These are phyloP conservation scores for Xenopus tropicalis DNA, from an alignment of 2,113 vertebrate genomes.

Conservation along the genomic window DNA sequence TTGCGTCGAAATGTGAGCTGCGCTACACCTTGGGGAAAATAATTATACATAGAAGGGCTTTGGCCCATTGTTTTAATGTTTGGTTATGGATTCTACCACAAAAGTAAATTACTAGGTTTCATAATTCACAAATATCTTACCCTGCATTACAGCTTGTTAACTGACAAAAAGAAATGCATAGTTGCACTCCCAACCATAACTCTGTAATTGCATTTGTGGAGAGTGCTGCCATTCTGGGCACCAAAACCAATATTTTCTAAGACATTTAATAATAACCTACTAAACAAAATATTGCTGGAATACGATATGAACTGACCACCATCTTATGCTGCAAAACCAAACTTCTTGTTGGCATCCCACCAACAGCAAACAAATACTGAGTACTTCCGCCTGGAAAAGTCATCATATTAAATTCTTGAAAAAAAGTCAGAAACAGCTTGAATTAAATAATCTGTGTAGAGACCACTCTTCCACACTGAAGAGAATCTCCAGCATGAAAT, in stretches of 20 bases:
- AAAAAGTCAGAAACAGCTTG: constrained; percentile 4
- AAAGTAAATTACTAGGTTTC: not conserved
- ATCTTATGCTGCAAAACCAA: constrained; percentile 15
- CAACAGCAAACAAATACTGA: constrained; percentile 30
- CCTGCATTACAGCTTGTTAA: constrained; percentile 16
- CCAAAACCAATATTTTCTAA: constrained; percentile 16
- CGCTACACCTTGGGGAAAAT: no score
- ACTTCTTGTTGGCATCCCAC: constrained; percentile 32
- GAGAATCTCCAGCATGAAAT: no score
- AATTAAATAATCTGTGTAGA: no score
- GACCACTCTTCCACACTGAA: no score
- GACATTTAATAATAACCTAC: constrained; percentile 5
- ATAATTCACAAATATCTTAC: constrained; percentile 21
- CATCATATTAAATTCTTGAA: constrained; percentile 42
- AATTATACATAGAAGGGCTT: no score
- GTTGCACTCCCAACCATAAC: constrained; percentile 15
- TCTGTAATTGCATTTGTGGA: constrained; percentile 3
- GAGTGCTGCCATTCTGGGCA: constrained; percentile 7
- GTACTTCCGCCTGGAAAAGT: constrained; percentile 32
- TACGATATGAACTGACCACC: constrained; percentile 11
- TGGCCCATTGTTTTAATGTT: no score
- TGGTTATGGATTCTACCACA: no score
- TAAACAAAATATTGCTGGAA: constrained; percentile 26
- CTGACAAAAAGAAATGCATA: not conserved
- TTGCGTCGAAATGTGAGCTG: no score